Percentiles rank a stretch among this genome's conserved stretches.
Conservation (phyloP, 2,113 vertebrate species). For the Theristicus caerulescens region DNA sequence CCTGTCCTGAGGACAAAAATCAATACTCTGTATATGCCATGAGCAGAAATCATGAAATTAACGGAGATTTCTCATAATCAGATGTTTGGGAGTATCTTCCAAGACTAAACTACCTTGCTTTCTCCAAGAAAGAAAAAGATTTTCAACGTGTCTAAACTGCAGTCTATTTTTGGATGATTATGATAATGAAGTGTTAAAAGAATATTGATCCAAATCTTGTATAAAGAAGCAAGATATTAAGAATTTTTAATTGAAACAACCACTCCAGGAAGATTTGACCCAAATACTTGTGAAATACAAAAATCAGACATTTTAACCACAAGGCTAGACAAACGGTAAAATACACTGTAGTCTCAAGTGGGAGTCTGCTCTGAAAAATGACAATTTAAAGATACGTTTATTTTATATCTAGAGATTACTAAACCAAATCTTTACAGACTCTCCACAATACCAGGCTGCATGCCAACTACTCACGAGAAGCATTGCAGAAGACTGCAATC, state of each 20-base stretch:
- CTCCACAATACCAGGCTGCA: background rate
- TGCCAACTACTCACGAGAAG: background rate
- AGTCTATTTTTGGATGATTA: background rate
- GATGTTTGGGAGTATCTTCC: background rate
- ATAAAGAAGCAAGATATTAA: background rate
- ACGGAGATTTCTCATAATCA: background rate
- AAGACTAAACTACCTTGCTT: background rate
- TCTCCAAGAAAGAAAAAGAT: background rate
- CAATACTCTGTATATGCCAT: background rate
- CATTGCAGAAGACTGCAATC: background rate
- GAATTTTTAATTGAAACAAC: constrained; percentile 8
- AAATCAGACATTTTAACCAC: background rate
- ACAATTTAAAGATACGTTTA: background rate
- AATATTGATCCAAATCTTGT: background rate
- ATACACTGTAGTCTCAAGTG: background rate
- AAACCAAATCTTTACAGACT: background rate
- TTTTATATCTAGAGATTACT: background rate
- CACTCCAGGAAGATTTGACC: background rate
- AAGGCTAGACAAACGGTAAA: background rate
- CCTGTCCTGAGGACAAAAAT: background rate
- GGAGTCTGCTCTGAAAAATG: background rate
- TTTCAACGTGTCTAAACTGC: background rate
- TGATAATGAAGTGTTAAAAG: constrained; percentile 5
- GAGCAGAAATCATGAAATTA: background rate
- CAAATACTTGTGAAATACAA: background rate